Evolutionary conservation across 2,888 invertebrate species (phyloP).

Genomic region (Morpho helenor): DNA sequence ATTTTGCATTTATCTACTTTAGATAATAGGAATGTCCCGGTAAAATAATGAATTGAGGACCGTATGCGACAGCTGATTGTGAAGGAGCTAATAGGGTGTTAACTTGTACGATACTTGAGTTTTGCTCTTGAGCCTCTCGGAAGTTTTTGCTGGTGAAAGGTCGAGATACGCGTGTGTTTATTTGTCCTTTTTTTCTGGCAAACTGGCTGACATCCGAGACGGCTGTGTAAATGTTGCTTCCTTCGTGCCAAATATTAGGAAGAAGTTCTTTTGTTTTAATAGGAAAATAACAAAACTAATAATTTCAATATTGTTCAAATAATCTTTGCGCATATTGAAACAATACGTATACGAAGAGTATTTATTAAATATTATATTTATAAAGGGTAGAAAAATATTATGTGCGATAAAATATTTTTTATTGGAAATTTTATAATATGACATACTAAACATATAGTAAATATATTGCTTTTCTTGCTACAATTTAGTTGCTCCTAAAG

Average conservation of each 20-base stretch:
- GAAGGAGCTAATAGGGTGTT: slow-evolving; percentile 26
- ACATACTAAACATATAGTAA: too few relatives aligned
- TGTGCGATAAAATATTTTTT: too few relatives aligned
- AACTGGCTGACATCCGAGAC: slow-evolving; percentile 4
- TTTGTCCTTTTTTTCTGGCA: slow-evolving; percentile 1
- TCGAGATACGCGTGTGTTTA: slow-evolving; percentile 11
- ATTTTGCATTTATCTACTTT: too few relatives aligned
- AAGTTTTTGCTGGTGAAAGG: slow-evolving; percentile 15
- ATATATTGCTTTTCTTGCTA: too few relatives aligned
- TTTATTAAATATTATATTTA: too few relatives aligned
- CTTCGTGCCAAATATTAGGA: background rate
- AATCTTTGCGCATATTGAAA: background rate
- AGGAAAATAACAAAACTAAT: too few relatives aligned
- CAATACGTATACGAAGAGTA: too few relatives aligned
- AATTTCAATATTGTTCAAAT: background rate
- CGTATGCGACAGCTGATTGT: slow-evolving; percentile 19
- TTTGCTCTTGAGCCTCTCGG: slow-evolving; percentile 7
- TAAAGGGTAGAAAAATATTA: too few relatives aligned
- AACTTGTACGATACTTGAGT: slow-evolving; percentile 23
- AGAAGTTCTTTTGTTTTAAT: background rate
- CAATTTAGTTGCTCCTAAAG: too few relatives aligned
- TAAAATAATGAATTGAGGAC: too few relatives aligned
- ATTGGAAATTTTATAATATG: too few relatives aligned
- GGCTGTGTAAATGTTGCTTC: slow-evolving; percentile 14
- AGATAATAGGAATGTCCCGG: too few relatives aligned